Percentiles rank a stretch among this genome's conserved stretches.
Evolutionary conservation across 2,797 vertebrate genomes (phyloP).

Genomic region (Pogonophryne albipinna): DNA sequence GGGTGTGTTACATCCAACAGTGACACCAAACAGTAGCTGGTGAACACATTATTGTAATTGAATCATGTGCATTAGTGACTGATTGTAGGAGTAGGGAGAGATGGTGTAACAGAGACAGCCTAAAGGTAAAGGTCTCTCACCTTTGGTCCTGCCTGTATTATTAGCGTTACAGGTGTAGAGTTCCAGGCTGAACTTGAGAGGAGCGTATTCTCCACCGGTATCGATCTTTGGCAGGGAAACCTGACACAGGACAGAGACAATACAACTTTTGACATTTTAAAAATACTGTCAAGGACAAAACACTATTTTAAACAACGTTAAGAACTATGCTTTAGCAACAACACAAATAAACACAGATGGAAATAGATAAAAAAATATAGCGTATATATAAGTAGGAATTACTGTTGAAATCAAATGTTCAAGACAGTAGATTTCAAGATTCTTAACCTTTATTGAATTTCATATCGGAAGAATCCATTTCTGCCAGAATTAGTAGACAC

Average conservation of each 20-base stretch:
- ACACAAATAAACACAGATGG: not conserved
- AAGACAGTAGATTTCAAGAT: not conserved
- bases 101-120: not conserved
- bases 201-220: constrained; percentile 83
- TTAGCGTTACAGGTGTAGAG: constrained; percentile 71
- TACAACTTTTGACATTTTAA: constrained; percentile 16
- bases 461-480: not conserved
- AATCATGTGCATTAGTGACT: constrained; percentile 12
- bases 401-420: not conserved
- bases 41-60: not conserved
- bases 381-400: not conserved
- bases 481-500: not conserved
- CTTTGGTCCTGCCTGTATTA: constrained; percentile 54
- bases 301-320: constrained; percentile 4
- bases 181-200: constrained; percentile 87
- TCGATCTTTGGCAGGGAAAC: constrained; percentile 84
- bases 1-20: not conserved
- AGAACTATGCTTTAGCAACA: not conserved
- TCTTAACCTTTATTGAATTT: not conserved
- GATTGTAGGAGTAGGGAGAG: constrained; percentile 10
- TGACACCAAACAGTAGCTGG: not conserved
- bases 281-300: constrained; percentile 4
- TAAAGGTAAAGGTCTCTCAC: constrained; percentile 35
- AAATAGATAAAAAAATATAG: not conserved
- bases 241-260: constrained; percentile 74